These are phyloP conservation scores for Tragelaphus oryx DNA, from an alignment of 2,797 vertebrate species.

Conservation along the genomic window DNA sequence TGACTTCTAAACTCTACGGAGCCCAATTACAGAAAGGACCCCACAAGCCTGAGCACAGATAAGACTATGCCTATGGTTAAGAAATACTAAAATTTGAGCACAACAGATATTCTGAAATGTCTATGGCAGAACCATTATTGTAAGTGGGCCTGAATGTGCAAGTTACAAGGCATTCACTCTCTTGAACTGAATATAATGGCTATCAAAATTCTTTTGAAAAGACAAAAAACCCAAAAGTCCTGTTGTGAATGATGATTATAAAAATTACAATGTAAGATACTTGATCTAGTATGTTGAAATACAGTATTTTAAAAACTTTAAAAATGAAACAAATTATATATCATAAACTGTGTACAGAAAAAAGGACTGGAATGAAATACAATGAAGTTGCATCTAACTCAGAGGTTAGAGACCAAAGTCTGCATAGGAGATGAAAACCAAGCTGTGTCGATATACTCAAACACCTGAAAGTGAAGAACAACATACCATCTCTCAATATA, in stretches of 20 bases:
- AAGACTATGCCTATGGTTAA: not conserved
- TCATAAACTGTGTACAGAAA: conserved; percentile 11
- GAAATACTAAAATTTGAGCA: conserved; percentile 10
- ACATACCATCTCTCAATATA: conserved; percentile 64
- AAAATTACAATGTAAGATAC: conserved; percentile 28
- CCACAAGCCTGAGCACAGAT: not conserved
- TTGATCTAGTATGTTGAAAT: not conserved
- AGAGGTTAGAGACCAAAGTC: conserved; percentile 41
- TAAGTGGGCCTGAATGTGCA: not conserved
- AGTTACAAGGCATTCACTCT: conserved; percentile 9
- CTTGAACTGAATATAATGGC: not conserved
- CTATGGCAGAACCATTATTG: not conserved
- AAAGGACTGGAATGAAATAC: conserved; percentile 40
- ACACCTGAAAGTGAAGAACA: conserved; percentile 28
- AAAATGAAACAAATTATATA: conserved; percentile 33
- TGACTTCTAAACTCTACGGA: not conserved
- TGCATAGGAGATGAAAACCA: conserved; percentile 42
- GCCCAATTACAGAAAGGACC: not conserved
- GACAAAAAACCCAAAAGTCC: conserved; percentile 13
- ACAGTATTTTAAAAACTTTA: conserved; percentile 25
- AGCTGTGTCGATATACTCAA: conserved; percentile 23
- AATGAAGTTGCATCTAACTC: conserved; percentile 37
- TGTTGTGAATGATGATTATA: conserved; percentile 10
- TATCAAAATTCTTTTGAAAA: conserved; percentile 29
- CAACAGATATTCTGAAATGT: conserved; percentile 26